These are phyloP conservation scores for Delia radicum DNA, from an alignment of 1,140 invertebrate species.

Conservation along the genomic window DNA sequence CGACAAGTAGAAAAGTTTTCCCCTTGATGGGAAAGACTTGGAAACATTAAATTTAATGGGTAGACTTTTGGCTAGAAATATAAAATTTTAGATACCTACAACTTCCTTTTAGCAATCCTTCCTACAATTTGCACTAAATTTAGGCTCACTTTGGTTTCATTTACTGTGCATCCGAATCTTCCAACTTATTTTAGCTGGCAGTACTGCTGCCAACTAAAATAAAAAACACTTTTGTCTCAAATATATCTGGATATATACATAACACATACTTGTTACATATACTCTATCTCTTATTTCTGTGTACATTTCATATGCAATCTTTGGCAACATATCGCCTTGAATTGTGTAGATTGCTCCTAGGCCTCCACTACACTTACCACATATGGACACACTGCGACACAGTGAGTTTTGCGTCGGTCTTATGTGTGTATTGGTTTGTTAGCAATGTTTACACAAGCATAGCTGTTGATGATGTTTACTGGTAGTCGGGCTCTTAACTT, in stretches of 20 bases:
- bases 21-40: too few relatives aligned
- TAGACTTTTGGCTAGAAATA: too few relatives aligned
- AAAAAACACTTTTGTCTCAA: neutral
- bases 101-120: neutral
- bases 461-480: constrained; percentile 18
- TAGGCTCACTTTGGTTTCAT: neutral
- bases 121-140: neutral
- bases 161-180: neutral
- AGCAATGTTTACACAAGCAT: constrained; percentile 12
- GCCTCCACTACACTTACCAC: neutral
- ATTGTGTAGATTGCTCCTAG: neutral
- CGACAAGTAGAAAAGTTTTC: too few relatives aligned
- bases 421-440: neutral
- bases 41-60: too few relatives aligned
- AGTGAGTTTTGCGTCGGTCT: neutral
- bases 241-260: neutral
- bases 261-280: neutral
- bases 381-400: neutral
- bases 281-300: neutral
- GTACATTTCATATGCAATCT: constrained; percentile 14
- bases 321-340: constrained; percentile 10
- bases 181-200: constrained; percentile 10
- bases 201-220: neutral
- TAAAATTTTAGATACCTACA: too few relatives aligned
- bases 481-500: constrained; percentile 9